These are phyloP conservation scores for Xanthia togata DNA, from an alignment of 2,888 invertebrate species.

Conservation along the genomic window DNA sequence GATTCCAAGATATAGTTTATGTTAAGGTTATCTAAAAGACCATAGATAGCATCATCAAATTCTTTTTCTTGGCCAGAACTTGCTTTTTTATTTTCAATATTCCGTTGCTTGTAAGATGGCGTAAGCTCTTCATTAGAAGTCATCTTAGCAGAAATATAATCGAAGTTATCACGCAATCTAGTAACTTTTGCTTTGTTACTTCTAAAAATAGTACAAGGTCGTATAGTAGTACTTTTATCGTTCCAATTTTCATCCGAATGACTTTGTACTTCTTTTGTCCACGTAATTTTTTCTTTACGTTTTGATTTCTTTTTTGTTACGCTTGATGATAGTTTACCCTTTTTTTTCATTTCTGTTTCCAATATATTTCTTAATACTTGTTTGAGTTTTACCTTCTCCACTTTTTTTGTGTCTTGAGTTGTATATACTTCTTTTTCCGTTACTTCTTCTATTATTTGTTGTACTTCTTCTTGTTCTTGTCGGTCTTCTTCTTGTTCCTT, in stretches of 20 bases:
- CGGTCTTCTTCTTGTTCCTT: background rate
- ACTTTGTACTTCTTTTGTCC: background rate
- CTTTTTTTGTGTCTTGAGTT: background rate
- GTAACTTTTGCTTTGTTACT: background rate
- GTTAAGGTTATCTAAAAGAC: constrained; percentile 30
- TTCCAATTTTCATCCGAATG: background rate
- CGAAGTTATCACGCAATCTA: background rate
- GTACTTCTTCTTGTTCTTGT: background rate
- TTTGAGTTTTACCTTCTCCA: background rate
- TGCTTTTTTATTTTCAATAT: background rate
- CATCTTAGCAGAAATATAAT: background rate
- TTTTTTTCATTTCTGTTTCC: background rate
- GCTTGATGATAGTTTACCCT: background rate
- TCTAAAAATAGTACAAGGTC: background rate
- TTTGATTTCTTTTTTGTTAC: background rate
- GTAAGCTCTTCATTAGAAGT: background rate
- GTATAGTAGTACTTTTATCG: background rate
- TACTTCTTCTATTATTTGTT: background rate
- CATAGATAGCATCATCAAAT: constrained; percentile 26
- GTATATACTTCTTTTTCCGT: background rate
- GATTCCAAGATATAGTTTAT: constrained; percentile 17
- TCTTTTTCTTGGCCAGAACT: constrained; percentile 9
- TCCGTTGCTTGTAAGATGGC: background rate
- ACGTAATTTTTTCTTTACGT: background rate
- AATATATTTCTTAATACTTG: background rate